Evolutionary conservation across 1,140 invertebrate genomes (phyloP).

Genomic region (Melanaphis sacchari): DNA sequence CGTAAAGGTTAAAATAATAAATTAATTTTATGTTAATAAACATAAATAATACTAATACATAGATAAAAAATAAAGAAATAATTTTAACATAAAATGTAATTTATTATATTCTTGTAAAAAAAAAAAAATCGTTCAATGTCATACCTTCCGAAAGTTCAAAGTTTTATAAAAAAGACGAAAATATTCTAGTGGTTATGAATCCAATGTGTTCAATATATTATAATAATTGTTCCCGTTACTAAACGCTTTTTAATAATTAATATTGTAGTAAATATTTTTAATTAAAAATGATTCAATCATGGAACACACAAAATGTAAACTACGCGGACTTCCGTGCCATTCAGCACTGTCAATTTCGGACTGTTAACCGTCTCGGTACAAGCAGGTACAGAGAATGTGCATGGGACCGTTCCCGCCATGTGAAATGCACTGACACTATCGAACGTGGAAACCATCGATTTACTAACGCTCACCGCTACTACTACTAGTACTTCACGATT

Average conservation of each 20-base stretch:
- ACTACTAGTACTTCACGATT: slow-evolving; percentile 16
- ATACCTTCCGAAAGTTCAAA: slow-evolving; percentile 51
- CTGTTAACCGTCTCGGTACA: slow-evolving; percentile 45
- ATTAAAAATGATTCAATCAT: background rate
- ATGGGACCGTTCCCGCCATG: slow-evolving; percentile 38
- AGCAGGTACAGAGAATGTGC: slow-evolving; percentile 51
- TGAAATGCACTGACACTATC: slow-evolving; percentile 45
- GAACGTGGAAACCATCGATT: slow-evolving; percentile 49
- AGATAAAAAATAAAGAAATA: background rate
- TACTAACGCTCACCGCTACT: background rate
- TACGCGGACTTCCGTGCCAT: slow-evolving; percentile 38
- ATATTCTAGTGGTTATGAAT: background rate
- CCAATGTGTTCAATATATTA: background rate
- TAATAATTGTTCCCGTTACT: background rate
- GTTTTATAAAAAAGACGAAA: slow-evolving; percentile 5
- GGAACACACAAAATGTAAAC: slow-evolving; percentile 15
- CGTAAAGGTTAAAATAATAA: background rate
- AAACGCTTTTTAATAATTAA: background rate
- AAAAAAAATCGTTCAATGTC: slow-evolving; percentile 35
- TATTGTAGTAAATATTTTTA: background rate
- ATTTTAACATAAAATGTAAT: background rate
- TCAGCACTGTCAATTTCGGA: slow-evolving; percentile 48
- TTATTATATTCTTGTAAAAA: slow-evolving; percentile 22
- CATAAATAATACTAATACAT: background rate
- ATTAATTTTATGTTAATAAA: background rate